Base-by-base conservation (phyloP, 2,113 vertebrate genomes). In the Oreocharis arfaki region DNA sequence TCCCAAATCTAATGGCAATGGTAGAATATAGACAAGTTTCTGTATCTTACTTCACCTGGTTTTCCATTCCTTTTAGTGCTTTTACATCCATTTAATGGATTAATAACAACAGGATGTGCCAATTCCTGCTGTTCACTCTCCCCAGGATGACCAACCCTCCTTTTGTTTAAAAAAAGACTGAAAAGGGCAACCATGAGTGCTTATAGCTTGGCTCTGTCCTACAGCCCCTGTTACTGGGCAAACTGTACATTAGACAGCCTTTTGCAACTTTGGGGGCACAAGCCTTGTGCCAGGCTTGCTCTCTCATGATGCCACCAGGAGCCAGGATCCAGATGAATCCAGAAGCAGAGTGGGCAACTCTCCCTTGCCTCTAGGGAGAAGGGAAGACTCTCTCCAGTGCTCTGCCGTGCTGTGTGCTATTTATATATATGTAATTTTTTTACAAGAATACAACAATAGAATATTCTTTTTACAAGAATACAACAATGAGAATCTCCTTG, bases 241-340 rank as follows among this genome's bases (percentile, higher is more conserved):
- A 35, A 27, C 11, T 46, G 15, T 21, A 27, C 18, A 9, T 28
- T 4, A 42, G 20, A 15, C n/a, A 57, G 33, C 15, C 14, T 87
- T 69, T 44, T 35, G 27, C 59, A 32, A 6, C 2, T 6, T 16
- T 1, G 2, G 5, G 16, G 50, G 19, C 35, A 52, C 21, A 46
- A 59, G 16, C 33, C 39, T 55, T 47, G 24, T 44, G 37, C 3
- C 3, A 68, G 55, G 30, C 27, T 83, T 33, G 22, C 11, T 73
- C 28, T 28, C 0, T 5, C 2, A 0, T 0, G 2, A 17, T 41
- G 46, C 13, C 4, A 5, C 24, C 1, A 4, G 57, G 26, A 55
- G 33, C 39, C 6, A 11, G 49, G 44, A 33, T 70, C 42, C 57
- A 42, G 55, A 37, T 3, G 1, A 32, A 74, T 21, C 15, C 41